Evolutionary conservation across 1,140 invertebrate genomes (phyloP), one percentile per base, ranked within the genome.

Genomic region (Drosophila sulfurigaster): DNA sequence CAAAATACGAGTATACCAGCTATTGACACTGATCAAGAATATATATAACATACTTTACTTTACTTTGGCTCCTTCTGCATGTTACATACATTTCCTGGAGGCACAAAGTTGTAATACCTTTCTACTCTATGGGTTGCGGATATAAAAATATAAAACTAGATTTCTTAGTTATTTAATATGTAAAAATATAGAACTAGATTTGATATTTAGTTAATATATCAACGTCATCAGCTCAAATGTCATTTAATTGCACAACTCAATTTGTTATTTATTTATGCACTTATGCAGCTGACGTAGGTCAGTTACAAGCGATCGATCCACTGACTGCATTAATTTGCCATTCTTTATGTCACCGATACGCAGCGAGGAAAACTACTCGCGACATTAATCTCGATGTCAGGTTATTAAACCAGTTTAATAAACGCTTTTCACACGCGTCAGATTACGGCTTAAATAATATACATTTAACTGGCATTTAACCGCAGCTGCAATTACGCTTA

Each of bases 351-450:
- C 45, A 52, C 45, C 32, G 16, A 63, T 79, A 69, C 80, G 78
- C 60, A 88, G 88, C 75, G 60, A 89, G 85, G 85, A 89, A 88
- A 88, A 89, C 78, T 70, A 79, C 83, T 73, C 15, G 16, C 13
- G 38, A 25, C 49, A 13, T 13, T 35, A 35, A 3, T 4, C 11
- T 25, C 20, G 30, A 16, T 20, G 13, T 30, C 32, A 11, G 3
- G 78, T 72, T 59, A 72, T 52, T 72, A 86, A 83, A 88, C 83
- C 72, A 59, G 83, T 88, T 88, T 80, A 52, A 15, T 80, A 43
- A 15, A 6, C 11, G 15, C 46, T 60, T 79, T 58, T 79, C 78
- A 83, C 77, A 85, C 70, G 76, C 56, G 41, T 46, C 32, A 57
- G 72, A 82, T 79, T 87, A 75, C 51, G 79, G 32, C 56, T 64